phyloP scores from a whole-genome alignment of 2,888 invertebrate species.

The Mamestra brassicae region DNA sequence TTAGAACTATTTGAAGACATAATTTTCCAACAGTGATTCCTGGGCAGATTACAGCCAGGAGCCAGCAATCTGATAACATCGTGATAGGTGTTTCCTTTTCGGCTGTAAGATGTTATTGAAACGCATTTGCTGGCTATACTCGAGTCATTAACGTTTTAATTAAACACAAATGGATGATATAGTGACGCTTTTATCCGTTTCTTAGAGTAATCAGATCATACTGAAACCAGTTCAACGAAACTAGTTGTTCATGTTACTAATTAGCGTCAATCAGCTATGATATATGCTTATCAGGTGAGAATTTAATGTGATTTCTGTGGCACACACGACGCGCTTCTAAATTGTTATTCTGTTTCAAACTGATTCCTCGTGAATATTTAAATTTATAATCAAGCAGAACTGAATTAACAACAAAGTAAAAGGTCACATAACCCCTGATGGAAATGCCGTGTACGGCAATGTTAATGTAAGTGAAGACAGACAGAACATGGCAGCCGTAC shows the following conservation, averaged over 20 bases:
- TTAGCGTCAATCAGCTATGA: slow-evolving; percentile 61
- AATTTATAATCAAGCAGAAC: slow-evolving; percentile 63
- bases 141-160: slow-evolving; percentile 57
- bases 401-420: slow-evolving; percentile 57
- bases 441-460: slow-evolving; percentile 47
- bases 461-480: slow-evolving; percentile 52
- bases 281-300: slow-evolving; percentile 61
- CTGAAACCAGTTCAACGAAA: slow-evolving; percentile 58
- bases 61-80: slow-evolving; percentile 45
- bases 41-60: slow-evolving; percentile 30
- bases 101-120: slow-evolving; percentile 43
- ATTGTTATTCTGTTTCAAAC: slow-evolving; percentile 59
- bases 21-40: slow-evolving; percentile 40
- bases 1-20: slow-evolving; percentile 22
- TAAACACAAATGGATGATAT: slow-evolving; percentile 60
- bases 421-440: slow-evolving; percentile 58
- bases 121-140: slow-evolving; percentile 44
- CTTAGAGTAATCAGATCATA: slow-evolving; percentile 55
- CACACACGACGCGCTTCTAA: slow-evolving; percentile 37
- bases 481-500: slow-evolving; percentile 48
- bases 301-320: slow-evolving; percentile 59
- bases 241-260: slow-evolving; percentile 62
- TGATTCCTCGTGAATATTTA: slow-evolving; percentile 68
- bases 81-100: slow-evolving; percentile 47
- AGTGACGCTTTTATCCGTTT: slow-evolving; percentile 50